A percentile compares a stretch with the other conserved stretches of the same genome.
Evolutionary conservation across 1,140 invertebrate species (phyloP).

Genomic region (Zophobas morio): DNA sequence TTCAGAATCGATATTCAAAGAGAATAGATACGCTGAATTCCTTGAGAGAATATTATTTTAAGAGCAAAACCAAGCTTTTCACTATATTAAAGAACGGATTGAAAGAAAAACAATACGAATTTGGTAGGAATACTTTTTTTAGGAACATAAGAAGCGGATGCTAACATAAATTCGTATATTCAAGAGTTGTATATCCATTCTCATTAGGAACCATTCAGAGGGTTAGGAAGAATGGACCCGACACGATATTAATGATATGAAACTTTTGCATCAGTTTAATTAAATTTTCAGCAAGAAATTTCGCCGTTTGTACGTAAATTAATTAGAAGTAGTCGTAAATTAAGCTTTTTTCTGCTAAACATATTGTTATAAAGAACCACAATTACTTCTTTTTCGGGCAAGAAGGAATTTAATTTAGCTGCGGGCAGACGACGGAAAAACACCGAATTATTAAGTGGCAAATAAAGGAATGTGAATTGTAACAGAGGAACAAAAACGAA

Average conservation of each 20-base stretch:
- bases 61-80: slow-evolving; percentile 13
- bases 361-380: slow-evolving; percentile 33
- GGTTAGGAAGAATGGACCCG: slow-evolving; percentile 1
- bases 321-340: slow-evolving; percentile 18
- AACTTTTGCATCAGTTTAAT: slow-evolving; percentile 34
- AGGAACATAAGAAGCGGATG: not conserved
- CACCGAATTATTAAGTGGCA: slow-evolving; percentile 25
- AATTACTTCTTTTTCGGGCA: slow-evolving; percentile 23
- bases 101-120: slow-evolving; percentile 9
- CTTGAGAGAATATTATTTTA: slow-evolving; percentile 14
- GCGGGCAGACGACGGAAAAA: slow-evolving; percentile 5
- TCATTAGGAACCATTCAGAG: not conserved
- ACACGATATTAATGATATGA: slow-evolving; percentile 10
- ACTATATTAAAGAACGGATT: slow-evolving; percentile 2
- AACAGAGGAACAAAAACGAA: slow-evolving; percentile 15
- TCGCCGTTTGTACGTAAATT: not conserved
- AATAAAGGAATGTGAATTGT: slow-evolving; percentile 9
- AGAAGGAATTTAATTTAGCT: slow-evolving; percentile 32
- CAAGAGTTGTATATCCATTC: not conserved
- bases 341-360: slow-evolving; percentile 17
- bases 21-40: slow-evolving; percentile 11
- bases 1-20: slow-evolving; percentile 17
- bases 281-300: slow-evolving; percentile 20
- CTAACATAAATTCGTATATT: not conserved
- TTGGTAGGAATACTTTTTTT: slow-evolving; percentile 3